phyloP scores from a whole-genome alignment of 2,888 invertebrate genomes.

The Ptychoptera albimana region DNA sequence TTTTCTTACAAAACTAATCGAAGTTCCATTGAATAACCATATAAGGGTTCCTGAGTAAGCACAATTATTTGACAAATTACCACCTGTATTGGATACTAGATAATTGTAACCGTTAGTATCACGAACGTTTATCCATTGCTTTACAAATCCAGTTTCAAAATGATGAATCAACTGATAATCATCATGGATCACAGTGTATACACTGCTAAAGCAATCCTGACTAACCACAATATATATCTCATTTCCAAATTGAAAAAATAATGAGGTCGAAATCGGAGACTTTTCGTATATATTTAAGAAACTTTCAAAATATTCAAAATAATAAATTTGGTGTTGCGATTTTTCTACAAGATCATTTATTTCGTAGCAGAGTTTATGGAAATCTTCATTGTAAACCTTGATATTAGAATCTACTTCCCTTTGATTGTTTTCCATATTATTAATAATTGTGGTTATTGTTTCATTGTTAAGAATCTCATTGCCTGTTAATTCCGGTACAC shows the following conservation, averaged over 20 bases:
- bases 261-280: slow-evolving; percentile 2
- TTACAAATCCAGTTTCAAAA: slow-evolving; percentile 32
- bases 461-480: slow-evolving; percentile 19
- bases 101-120: slow-evolving; percentile 16
- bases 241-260: slow-evolving; percentile 9
- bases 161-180: slow-evolving; percentile 15
- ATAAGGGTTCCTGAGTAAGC: slow-evolving; percentile 13
- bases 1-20: slow-evolving; percentile 17
- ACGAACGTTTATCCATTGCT: slow-evolving; percentile 28
- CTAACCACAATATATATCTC: slow-evolving; percentile 20
- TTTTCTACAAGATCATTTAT: slow-evolving; percentile 17
- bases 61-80: slow-evolving; percentile 14
- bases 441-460: slow-evolving; percentile 18
- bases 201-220: slow-evolving; percentile 27
- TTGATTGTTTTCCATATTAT: slow-evolving; percentile 12
- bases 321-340: slow-evolving; percentile 28
- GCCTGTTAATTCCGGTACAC: slow-evolving; percentile 24
- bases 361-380: slow-evolving; percentile 21
- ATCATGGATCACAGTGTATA: slow-evolving; percentile 28
- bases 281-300: slow-evolving; percentile 13
- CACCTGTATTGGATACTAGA: slow-evolving; percentile 22
- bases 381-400: slow-evolving; percentile 16
- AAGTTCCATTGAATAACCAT: slow-evolving; percentile 17
- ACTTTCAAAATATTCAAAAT: slow-evolving; percentile 34
- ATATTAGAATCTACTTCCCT: slow-evolving; percentile 12